Evolutionary conservation across 2,797 vertebrate species (phyloP), one percentile per base, ranked within the genome.

Genomic region (Cygnus olor): DNA sequence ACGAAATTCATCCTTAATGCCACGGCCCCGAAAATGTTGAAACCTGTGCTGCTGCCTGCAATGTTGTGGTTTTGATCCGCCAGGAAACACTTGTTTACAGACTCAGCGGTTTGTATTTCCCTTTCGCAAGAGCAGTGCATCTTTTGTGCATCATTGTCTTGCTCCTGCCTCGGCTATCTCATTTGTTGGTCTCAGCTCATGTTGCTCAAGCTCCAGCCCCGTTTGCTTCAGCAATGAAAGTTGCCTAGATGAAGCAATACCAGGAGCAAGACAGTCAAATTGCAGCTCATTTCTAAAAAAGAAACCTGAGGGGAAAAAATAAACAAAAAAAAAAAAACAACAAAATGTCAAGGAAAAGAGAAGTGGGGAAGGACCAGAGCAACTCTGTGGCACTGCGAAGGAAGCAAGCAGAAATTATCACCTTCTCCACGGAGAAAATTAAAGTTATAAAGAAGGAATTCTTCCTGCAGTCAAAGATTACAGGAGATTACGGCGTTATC

Each of bases 121-220:
- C 79, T 96, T 95, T 90, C 1, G 4, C 91, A 95, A 94, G 76
- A 89, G 57, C 36, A 34, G 63, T 13, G 9, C 84, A 66, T 70
- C 25, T 14, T 38, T 38, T 38, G 38, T 38, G 38, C 38, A 38
- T 38, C 60, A 24, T 63, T 51, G 61, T 85, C 81, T 89, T 19
- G 3, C 38, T 91, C 64, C 80, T 30, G 36, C 83, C 60, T 49
- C 64, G 7, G 17, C 89, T 93, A 90, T 93, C 94, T 94, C 38
- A 8, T 44, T 61, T 74, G 36, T 69, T 80, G 78, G 65, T 87
- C 57, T 85, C 32, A 77, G 28, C 32, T 87, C 60, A 40, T 24
- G 49, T 93, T 96, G 94, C 91, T 96, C 81, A 95, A 93, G 65
- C 24, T 85, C 34, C 85, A 71, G 60, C n/a, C 56, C 47, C 0